Evolutionary conservation across 2,113 vertebrate genomes (phyloP), one percentile per base, ranked within the genome.

Genomic region (Rhadina sibilatrix): DNA sequence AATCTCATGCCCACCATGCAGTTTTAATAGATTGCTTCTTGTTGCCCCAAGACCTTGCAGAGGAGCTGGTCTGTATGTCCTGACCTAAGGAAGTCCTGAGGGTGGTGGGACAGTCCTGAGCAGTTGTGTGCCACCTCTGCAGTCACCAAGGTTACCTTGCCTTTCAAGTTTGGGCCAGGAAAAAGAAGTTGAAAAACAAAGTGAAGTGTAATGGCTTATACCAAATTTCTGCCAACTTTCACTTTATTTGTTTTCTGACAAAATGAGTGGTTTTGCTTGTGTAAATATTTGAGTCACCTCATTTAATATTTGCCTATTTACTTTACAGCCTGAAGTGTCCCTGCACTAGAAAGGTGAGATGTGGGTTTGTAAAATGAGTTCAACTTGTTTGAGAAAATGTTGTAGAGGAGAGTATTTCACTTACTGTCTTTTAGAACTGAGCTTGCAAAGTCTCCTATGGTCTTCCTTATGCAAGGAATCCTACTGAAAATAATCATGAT

Each of bases 291-390:
- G 83, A 68, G 56, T 90, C 69, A 60, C 61, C 87, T 72, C 65
- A 53, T 53, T 61, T 97, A 93, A 61, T 96, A 92, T 97, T 97
- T 95, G 91, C 77, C 93, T 95, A 35, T 94, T 92, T 96, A 80
- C 61, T 79, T 79, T 79, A 35, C 12, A 46, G 8, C 72, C 69
- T 78, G 46, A 80, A 76, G 54, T 40, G 70, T 93, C 56, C 93
- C 87, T 90, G 44, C 72, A 75, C 74, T 70, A 31, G 74, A 76
- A 65, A 81, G 64, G 52, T 46, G 56, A 85, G 59, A 65, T 42
- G 54, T 33, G 50, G 28, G 49, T 89, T 93, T 80, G 63, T 49
- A 69, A 68, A 83, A 64, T 70, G 93, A 60, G 47, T 50, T 81
- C 13, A 54, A 38, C 66, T 91, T 80, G 23, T 93, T 81, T 54